Evolutionary conservation across 2,888 invertebrate species (phyloP).

Genomic region (Papilio protenor): DNA sequence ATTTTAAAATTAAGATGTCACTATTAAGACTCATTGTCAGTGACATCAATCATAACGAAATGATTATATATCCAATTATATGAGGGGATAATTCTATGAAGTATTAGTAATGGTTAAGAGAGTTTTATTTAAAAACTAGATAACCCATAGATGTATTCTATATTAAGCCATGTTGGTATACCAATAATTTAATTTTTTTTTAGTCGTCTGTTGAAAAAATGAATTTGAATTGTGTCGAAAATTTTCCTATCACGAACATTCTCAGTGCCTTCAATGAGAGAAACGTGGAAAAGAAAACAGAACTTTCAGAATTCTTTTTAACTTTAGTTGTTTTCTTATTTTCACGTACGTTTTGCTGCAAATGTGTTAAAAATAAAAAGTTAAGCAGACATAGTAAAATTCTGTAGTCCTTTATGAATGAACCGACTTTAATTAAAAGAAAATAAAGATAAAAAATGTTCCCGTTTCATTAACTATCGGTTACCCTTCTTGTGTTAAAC

Average conservation of each 20-base stretch:
- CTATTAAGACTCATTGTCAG: neutral
- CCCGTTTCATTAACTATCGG: constrained; percentile 12
- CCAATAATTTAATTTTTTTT: neutral
- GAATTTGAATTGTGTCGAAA: neutral
- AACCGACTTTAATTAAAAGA: neutral
- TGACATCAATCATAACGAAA: neutral
- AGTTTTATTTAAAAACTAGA: neutral
- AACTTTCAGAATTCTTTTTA: neutral
- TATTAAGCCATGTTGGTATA: neutral
- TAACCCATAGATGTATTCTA: neutral
- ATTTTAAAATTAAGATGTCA: constrained; percentile 56
- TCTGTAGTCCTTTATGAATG: neutral
- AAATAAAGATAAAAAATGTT: constrained; percentile 12
- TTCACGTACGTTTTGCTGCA: neutral
- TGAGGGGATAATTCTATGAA: neutral
- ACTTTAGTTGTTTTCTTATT: neutral
- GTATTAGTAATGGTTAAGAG: neutral
- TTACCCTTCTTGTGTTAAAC: constrained; percentile 14
- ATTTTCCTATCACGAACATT: neutral
- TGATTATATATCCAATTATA: neutral
- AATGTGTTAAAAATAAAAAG: neutral
- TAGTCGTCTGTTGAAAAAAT: neutral
- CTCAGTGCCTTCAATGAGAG: neutral
- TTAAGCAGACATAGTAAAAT: neutral
- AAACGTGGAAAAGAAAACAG: neutral